These are phyloP conservation scores for Drosophila multiciliata DNA, from an alignment of 2,888 invertebrate genomes.

Conservation along the genomic window DNA sequence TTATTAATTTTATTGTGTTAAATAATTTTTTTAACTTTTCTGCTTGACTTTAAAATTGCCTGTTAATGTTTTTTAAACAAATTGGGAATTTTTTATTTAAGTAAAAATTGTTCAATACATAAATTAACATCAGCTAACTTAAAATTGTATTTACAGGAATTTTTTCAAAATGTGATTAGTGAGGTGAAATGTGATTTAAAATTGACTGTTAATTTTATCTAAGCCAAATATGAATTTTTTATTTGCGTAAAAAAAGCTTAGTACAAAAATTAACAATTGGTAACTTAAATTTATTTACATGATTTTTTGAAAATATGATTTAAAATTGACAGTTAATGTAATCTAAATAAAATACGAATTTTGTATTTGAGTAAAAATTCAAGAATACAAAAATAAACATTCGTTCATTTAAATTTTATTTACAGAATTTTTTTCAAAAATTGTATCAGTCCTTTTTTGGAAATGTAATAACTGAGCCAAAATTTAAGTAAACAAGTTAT, in stretches of 20 bases:
- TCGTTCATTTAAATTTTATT: no score
- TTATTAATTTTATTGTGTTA: not conserved
- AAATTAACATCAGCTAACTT: not conserved
- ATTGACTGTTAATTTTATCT: not conserved
- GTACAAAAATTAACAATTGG: not conserved
- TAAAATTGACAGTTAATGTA: no score
- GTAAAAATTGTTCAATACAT: not conserved
- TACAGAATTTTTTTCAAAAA: no score
- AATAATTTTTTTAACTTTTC: not conserved
- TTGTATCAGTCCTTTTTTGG: not conserved
- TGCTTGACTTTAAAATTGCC: no score
- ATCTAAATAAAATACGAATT: no score
- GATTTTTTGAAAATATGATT: not conserved
- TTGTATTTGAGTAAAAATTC: no score
- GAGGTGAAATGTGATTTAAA: no score
- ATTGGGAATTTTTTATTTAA: not conserved
- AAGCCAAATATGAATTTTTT: no score
- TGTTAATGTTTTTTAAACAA: not conserved
- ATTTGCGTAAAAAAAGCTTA: not conserved
- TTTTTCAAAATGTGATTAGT: not conserved
- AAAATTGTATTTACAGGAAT: no score
- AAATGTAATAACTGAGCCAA: no score
- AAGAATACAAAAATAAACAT: no score
- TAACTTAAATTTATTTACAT: not conserved
- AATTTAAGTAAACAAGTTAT: no score